Conservation (phyloP, 1,140 invertebrate species). For the Neodiprion lecontei region DNA sequence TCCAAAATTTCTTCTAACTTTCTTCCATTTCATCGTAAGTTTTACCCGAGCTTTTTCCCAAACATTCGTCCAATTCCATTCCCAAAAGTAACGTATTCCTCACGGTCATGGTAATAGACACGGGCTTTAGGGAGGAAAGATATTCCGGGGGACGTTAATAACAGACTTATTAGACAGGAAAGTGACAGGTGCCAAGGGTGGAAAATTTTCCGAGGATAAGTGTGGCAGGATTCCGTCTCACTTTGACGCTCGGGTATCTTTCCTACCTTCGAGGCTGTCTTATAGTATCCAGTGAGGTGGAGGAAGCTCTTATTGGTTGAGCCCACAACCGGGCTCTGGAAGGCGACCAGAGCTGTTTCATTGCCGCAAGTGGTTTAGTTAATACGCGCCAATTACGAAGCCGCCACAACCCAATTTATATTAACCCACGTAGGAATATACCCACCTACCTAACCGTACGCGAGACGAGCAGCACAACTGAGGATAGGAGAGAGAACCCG, state of each 20-base stretch:
- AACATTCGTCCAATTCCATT: neutral
- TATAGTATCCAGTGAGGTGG: neutral
- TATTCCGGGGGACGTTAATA: conserved; percentile 1
- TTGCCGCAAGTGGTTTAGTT: conserved; percentile 25
- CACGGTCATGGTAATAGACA: neutral
- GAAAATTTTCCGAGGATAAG: conserved; percentile 32
- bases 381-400: conserved; percentile 27
- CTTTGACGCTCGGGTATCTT: conserved; percentile 6
- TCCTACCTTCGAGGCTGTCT: conserved; percentile 1
- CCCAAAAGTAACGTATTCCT: neutral
- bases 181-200: conserved; percentile 20
- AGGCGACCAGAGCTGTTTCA: conserved; percentile 8
- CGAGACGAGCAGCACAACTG: neutral
- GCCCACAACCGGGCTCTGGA: neutral
- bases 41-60: neutral
- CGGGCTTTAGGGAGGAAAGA: too few species aligned
- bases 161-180: neutral
- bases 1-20: too few species aligned
- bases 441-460: too few species aligned
- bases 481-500: neutral
- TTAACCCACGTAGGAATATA: conserved; percentile 4
- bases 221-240: conserved; percentile 19
- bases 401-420: conserved; percentile 38
- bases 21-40: too few species aligned
- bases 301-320: neutral